These are phyloP conservation scores for Pristionchus maxplancki DNA, from an alignment of 2,888 invertebrate genomes.

Conservation along the genomic window DNA sequence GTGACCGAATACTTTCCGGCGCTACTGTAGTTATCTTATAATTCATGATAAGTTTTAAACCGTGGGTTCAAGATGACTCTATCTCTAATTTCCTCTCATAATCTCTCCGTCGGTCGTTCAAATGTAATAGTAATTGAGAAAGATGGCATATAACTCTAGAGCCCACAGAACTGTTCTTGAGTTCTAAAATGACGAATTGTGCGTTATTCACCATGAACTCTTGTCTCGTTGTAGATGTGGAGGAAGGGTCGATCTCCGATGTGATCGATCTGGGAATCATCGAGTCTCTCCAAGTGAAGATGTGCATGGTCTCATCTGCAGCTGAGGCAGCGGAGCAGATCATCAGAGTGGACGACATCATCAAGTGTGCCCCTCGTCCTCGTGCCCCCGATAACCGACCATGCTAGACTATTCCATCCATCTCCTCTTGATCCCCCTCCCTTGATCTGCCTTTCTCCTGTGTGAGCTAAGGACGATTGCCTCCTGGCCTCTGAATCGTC, in stretches of 20 bases:
- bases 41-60: too few relatives aligned
- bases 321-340: constrained; percentile 87
- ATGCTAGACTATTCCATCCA: constrained; percentile 61
- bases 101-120: too few relatives aligned
- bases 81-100: neutral
- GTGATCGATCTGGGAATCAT: constrained; percentile 93
- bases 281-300: constrained; percentile 96
- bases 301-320: constrained; percentile 92
- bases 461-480: constrained; percentile 19
- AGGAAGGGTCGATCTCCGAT: constrained; percentile 89
- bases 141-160: too few relatives aligned
- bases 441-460: neutral
- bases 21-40: too few relatives aligned
- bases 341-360: constrained; percentile 96
- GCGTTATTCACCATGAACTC: too few relatives aligned
- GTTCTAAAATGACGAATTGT: too few relatives aligned
- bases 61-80: too few relatives aligned
- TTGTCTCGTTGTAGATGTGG: constrained; percentile 87
- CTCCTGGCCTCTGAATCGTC: neutral
- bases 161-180: too few relatives aligned
- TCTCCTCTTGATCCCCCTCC: neutral
- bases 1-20: too few relatives aligned
- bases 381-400: constrained; percentile 73
- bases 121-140: too few relatives aligned
- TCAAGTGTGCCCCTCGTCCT: constrained; percentile 82